Percentiles rank a stretch among this genome's conserved stretches.
Evolutionary conservation across 2,113 vertebrate species (phyloP).

Genomic region (Rhinopithecus roxellana): DNA sequence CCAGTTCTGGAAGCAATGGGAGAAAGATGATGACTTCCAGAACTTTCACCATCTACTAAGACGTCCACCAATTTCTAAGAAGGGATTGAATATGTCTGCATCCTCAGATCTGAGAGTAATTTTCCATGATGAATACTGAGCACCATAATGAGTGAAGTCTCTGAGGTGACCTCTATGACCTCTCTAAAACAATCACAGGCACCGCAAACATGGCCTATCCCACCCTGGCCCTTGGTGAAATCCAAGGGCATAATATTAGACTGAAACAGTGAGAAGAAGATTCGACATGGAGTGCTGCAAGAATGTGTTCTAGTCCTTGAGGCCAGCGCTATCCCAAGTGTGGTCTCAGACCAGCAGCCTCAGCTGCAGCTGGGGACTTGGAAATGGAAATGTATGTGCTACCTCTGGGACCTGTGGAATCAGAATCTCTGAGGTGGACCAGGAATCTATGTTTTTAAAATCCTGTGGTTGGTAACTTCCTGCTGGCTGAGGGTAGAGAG

Average conservation of each 20-base stretch:
- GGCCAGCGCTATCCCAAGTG: background rate
- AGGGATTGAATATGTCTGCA: background rate
- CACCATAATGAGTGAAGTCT: background rate
- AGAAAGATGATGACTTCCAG: background rate
- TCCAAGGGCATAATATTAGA: background rate
- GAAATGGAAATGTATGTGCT: background rate
- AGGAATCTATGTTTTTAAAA: background rate
- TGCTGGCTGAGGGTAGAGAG: background rate
- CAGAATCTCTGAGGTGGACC: background rate
- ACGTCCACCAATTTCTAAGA: background rate
- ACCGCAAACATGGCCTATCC: accelerated
- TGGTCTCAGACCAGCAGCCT: background rate
- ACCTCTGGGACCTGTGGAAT: no score
- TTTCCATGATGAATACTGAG: background rate
- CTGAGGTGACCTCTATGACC: no score
- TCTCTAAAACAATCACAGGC: no score
- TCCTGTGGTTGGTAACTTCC: background rate
- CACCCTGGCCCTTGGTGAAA: background rate
- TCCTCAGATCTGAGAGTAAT: background rate
- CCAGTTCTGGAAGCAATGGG: background rate
- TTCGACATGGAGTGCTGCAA: background rate
- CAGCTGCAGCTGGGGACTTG: background rate
- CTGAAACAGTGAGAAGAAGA: background rate
- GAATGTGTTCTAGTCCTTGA: accelerated
- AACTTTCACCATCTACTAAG: background rate